Percentiles rank a stretch among this genome's conserved stretches.
Conservation (phyloP, 2,113 vertebrate genomes). For the Narcine bancroftii region DNA sequence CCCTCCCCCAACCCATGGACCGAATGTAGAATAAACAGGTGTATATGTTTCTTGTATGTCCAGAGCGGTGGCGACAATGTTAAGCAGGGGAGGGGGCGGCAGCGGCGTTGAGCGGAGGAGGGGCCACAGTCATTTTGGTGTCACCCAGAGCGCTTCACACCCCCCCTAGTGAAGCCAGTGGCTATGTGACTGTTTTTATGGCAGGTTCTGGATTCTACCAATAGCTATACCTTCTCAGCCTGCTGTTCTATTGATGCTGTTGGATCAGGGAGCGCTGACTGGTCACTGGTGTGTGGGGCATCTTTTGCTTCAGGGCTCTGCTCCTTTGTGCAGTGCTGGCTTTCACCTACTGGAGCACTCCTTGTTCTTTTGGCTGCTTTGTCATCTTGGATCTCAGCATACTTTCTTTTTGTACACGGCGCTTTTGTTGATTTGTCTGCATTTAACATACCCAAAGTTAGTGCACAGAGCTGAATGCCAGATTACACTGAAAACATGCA, state of each 20-base stretch:
- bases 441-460: slow-evolving; percentile 20
- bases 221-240: too few species aligned
- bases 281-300: background rate
- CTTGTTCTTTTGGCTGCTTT: slow-evolving; percentile 53
- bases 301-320: background rate
- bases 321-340: slow-evolving; percentile 43
- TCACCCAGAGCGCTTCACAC: too few species aligned
- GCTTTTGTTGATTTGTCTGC: slow-evolving; percentile 53
- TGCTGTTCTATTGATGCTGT: too few species aligned
- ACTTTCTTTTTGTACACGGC: slow-evolving; percentile 54
- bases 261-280: background rate
- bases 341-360: slow-evolving; percentile 45
- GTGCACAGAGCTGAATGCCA: background rate
- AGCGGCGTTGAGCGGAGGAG: too few species aligned
- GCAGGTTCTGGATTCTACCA: background rate
- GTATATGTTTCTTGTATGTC: too few species aligned
- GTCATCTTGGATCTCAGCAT: slow-evolving; percentile 47
- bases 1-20: too few species aligned
- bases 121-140: too few species aligned
- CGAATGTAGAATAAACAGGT: too few species aligned
- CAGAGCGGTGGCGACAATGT: too few species aligned
- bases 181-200: too few species aligned
- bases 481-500: background rate
- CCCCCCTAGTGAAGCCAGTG: too few species aligned
- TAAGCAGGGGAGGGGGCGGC: too few species aligned